Evolutionary conservation across 2,797 vertebrate genomes (phyloP).

Genomic region (Hypotaenidia philippensis): DNA sequence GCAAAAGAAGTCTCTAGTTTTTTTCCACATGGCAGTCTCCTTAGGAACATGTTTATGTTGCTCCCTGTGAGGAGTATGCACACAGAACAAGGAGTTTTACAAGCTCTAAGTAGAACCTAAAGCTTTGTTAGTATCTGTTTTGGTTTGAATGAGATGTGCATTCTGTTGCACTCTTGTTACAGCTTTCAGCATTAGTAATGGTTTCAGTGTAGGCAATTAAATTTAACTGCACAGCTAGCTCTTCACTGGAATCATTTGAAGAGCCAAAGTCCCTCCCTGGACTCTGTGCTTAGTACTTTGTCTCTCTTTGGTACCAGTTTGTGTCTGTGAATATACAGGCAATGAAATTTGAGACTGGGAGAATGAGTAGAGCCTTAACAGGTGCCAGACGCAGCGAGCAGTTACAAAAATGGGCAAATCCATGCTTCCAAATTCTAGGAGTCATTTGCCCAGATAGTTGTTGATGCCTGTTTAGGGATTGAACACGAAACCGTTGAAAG

Average conservation of each 20-base stretch:
- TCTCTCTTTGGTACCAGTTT: constrained; percentile 58
- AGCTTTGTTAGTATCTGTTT: neutral
- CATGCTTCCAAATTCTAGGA: neutral
- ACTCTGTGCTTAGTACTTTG: neutral
- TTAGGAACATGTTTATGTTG: neutral
- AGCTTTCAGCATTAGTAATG: neutral
- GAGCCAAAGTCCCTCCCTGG: neutral
- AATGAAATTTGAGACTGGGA: neutral
- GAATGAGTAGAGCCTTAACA: neutral
- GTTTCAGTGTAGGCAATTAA: neutral
- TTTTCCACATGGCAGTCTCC: neutral
- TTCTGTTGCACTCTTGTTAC: neutral
- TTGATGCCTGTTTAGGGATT: neutral
- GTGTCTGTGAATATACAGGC: constrained; percentile 37
- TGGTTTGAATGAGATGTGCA: neutral
- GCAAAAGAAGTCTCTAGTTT: neutral
- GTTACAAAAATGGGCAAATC: neutral
- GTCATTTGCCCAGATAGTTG: neutral
- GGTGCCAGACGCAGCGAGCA: neutral
- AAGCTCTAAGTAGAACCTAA: neutral
- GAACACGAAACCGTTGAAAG: neutral
- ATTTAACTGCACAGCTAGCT: neutral
- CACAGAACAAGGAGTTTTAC: neutral
- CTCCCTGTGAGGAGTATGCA: neutral
- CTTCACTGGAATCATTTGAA: neutral